A percentile compares a stretch with the other conserved stretches of the same genome.
Conservation (phyloP, 2,113 vertebrate species). For the Morone saxatilis region DNA sequence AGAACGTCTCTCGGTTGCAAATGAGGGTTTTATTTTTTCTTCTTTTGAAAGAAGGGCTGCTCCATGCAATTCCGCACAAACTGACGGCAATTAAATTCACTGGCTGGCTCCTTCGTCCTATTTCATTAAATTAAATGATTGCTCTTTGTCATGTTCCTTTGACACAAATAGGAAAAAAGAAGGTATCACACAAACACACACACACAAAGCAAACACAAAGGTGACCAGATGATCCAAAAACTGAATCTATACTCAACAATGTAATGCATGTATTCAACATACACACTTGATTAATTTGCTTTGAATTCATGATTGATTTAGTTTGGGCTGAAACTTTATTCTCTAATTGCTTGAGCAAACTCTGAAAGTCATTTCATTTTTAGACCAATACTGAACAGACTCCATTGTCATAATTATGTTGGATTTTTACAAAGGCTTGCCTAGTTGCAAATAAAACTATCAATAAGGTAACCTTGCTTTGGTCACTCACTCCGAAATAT, state of each 20-base stretch:
- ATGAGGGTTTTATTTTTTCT: conserved; percentile 32
- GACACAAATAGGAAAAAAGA: conserved; percentile 23
- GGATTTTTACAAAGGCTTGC: conserved; percentile 45
- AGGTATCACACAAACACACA: not conserved
- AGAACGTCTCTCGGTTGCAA: conserved; percentile 40
- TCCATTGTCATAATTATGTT: conserved; percentile 48
- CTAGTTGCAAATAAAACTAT: conserved; percentile 43
- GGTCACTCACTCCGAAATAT: conserved; percentile 19
- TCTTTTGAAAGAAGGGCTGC: conserved; percentile 13
- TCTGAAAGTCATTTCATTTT: conserved; percentile 44
- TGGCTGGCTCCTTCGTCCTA: conserved; percentile 5
- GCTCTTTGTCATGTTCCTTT: not conserved
- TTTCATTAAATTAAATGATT: conserved; percentile 47
- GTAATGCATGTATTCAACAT: not conserved
- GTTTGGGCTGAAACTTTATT: conserved; percentile 33
- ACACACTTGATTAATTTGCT: conserved; percentile 9
- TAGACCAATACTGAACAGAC: conserved; percentile 21
- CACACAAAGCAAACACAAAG: not conserved
- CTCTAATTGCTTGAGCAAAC: conserved; percentile 30
- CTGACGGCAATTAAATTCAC: conserved; percentile 44
- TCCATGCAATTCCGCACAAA: not conserved
- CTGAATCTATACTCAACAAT: not conserved
- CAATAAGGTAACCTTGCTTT: conserved; percentile 48
- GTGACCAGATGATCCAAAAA: not conserved
- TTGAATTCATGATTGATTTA: conserved; percentile 37